Evolutionary conservation across 1,140 invertebrate species (phyloP).

Genomic region (Tetraneura akinire): DNA sequence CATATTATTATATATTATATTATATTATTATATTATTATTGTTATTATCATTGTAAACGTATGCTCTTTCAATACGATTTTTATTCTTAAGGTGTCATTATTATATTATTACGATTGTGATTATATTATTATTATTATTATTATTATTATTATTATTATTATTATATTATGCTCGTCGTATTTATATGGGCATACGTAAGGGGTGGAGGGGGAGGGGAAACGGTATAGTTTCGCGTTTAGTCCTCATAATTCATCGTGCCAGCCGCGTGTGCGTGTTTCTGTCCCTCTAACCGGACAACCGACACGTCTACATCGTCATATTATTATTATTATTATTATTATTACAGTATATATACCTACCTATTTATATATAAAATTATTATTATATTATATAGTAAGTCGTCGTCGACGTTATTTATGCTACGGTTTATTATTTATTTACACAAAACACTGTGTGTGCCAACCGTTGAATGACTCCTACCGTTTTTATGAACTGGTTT

Average conservation of each 20-base stretch:
- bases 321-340: conserved; percentile 16
- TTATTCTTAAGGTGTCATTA: conserved; percentile 47
- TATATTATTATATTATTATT: conserved; percentile 3
- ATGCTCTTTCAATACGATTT: conserved; percentile 43
- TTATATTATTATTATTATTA: too few species aligned
- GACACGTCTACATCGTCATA: conserved; percentile 2
- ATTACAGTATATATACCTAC: not conserved
- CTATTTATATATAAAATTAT: not conserved
- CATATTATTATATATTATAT: not conserved
- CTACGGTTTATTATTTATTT: conserved; percentile 51
- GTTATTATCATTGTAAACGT: conserved; percentile 21
- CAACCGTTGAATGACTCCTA: conserved; percentile 48
- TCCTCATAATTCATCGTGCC: conserved; percentile 44
- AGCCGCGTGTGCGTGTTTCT: conserved; percentile 8
- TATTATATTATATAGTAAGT: conserved; percentile 8
- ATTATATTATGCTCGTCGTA: too few species aligned
- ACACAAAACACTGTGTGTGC: conserved; percentile 48
- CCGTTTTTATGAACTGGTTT: conserved; percentile 51
- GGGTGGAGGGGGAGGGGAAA: not conserved
- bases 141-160: conserved; percentile 16
- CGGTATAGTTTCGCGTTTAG: conserved; percentile 21
- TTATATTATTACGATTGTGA: conserved; percentile 20
- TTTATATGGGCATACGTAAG: too few species aligned
- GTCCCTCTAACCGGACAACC: conserved; percentile 22
- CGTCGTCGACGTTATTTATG: conserved; percentile 45